Evolutionary conservation across 1,140 invertebrate species (phyloP), one percentile per base, ranked within the genome.

Genomic region (Drosophila orena): DNA sequence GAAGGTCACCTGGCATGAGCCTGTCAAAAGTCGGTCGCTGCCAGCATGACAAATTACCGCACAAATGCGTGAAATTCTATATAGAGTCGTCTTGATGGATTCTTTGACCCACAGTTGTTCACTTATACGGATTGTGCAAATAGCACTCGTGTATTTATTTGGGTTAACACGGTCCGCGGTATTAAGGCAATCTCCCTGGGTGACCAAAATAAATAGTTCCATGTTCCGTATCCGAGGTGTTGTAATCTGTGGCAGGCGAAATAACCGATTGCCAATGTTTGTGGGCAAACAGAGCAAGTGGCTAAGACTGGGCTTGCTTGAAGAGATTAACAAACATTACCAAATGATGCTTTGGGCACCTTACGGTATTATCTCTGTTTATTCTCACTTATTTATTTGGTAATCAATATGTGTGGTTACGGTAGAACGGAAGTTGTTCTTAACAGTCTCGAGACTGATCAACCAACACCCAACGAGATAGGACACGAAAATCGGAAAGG

Each of bases 1-100:
- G 83, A 88, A 88, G 84, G 84, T 88, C 84, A 89, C 24, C 68
- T 64, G 64, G 60, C 62, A 65, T 70, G 49, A 55, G 71, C 44
- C 84, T 83, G 83, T 86, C 83, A 86, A 43, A 81, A 17, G 20
- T 34, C 17, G 78, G 61, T 64, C 68, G 61, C 49, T 65, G 61
- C 47, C 58, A 47, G 59, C 65, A 81, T 83, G 79, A 86, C 83
- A 86, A 86, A 86, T 86, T 79, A 57, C 79, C 59, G 61, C 65
- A 52, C 83, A 83, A 88, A 88, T 88, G 83, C 83, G 83, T 88
- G 75, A 86, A 88, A 79, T 88, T 88, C 83, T 83, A 88, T 54
- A 62, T 55, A 38, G 54, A 68, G 61, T 37, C 49, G 59, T 50
- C 47, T 65, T 65, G 78, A 70, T 70, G 66, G 60, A 70, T 78